A percentile compares a stretch with the other conserved stretches of the same genome.
These are phyloP conservation scores for Cepphus grylle DNA, from an alignment of 2,113 vertebrate genomes.

Conservation along the genomic window DNA sequence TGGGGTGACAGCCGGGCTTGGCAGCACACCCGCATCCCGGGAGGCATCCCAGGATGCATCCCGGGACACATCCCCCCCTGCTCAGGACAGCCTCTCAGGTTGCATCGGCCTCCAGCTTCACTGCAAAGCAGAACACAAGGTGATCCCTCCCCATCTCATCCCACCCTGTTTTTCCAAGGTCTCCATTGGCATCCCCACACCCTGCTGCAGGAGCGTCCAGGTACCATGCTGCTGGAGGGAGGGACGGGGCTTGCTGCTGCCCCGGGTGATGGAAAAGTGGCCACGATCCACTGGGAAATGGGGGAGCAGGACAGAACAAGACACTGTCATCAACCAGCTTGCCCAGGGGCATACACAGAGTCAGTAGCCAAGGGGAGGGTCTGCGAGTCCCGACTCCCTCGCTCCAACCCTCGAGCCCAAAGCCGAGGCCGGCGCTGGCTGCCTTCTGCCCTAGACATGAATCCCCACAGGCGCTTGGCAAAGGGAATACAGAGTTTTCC, in stretches of 20 bases:
- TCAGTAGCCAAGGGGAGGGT: neutral
- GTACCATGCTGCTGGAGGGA: fast-evolving
- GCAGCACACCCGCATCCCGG: neutral
- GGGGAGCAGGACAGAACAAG: neutral
- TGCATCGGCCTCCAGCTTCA: neutral
- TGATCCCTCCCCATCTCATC: neutral
- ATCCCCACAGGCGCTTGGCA: neutral
- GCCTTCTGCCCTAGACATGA: neutral
- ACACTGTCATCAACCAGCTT: neutral
- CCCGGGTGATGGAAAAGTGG: neutral
- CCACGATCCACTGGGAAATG: fast-evolving
- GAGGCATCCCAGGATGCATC: neutral
- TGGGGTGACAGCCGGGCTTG: fast-evolving
- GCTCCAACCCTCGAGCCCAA: fast-evolving
- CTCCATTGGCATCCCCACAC: fast-evolving
- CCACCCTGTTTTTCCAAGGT: neutral
- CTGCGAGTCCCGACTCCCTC: neutral
- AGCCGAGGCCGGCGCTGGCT: fast-evolving
- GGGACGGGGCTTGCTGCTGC: neutral
- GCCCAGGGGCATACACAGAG: neutral
- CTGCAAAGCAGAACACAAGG: neutral
- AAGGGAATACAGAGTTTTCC: neutral
- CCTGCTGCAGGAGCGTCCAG: fast-evolving
- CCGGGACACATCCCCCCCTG: neutral
- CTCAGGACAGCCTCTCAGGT: neutral